Evolutionary conservation across 2,113 vertebrate genomes (phyloP), one percentile per base, ranked within the genome.

Genomic region (Aphelocoma coerulescens): DNA sequence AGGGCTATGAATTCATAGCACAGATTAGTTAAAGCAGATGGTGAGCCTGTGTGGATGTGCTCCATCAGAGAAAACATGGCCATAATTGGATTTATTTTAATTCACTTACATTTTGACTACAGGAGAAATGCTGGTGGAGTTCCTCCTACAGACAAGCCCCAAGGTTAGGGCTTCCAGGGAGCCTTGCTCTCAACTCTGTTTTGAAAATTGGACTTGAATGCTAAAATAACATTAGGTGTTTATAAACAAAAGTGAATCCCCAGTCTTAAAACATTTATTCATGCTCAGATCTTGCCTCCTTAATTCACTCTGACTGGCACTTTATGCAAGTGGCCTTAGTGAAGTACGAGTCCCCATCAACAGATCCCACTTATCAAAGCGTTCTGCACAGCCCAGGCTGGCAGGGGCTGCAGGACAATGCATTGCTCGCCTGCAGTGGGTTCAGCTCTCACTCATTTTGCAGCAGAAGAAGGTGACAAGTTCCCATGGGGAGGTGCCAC

Each of bases 11-110:
- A 92, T 93, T 84, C 93, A 57, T 55, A 81, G 86, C 91, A 62
- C 49, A 92, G 75, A 90, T 85, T 35, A 95, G 85, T 90, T 71
- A 93, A 96, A 87, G 57, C 95, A 95, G 96, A 95, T 97, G 95
- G 95, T 4, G 27, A 95, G 93, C 51, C 73, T 51, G 65, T 54
- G 86, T 91, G 83, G 86, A 95, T 91, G 57, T 33, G 4, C 84
- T 95, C 86, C 11, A 18, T 78, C 83, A 85, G 39, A 91, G 68
- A 67, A 92, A 93, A 68, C 18, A 4, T 77, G 88, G 65, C 35
- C 68, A 57, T 93, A 96, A 95, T 65, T 91, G 52, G 86, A 93
- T 95, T 93, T 93, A 87, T 81, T 95, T 95, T 93, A 78, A 93
- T 95, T 92, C 73, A 52, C 52, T 95, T 89, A 51, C 54, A 37